Evolutionary conservation across 2,113 vertebrate genomes (phyloP).

Genomic region (Oncorhynchus nerka): DNA sequence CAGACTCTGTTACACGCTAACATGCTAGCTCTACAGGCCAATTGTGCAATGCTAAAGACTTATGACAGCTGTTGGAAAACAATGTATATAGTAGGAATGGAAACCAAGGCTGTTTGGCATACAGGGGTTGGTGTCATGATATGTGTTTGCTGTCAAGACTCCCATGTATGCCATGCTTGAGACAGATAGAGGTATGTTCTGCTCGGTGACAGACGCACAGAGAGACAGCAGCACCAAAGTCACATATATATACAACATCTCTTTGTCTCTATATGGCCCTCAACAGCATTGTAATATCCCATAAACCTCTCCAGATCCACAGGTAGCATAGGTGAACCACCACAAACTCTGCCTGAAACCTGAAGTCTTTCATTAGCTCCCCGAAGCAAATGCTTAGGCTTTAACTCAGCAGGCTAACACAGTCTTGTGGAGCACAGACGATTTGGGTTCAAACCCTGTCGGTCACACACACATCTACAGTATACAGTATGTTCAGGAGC

Average conservation of each 20-base stretch:
- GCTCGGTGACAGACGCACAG: background rate
- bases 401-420: too few relatives aligned
- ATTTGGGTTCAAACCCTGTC: too few relatives aligned
- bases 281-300: background rate
- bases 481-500: background rate
- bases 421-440: too few relatives aligned
- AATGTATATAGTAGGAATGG: slow-evolving; percentile 49
- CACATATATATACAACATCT: background rate
- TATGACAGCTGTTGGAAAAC: slow-evolving; percentile 7
- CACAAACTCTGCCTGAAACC: background rate
- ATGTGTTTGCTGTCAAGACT: slow-evolving; percentile 38
- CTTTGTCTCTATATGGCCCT: too few relatives aligned
- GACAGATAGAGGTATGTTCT: background rate
- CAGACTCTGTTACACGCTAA: slow-evolving; percentile 23
- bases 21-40: slow-evolving; percentile 23
- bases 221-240: background rate
- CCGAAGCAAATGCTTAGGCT: too few relatives aligned
- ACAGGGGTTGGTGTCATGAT: slow-evolving; percentile 54
- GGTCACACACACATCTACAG: background rate
- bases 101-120: slow-evolving; percentile 34
- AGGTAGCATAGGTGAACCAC: background rate
- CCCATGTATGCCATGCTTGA: slow-evolving; percentile 17
- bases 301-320: background rate
- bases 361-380: too few relatives aligned
- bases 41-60: background rate